Evolutionary conservation across 2,888 invertebrate species (phyloP), one percentile per base, ranked within the genome.

Genomic region (Strigamia crassipes): DNA sequence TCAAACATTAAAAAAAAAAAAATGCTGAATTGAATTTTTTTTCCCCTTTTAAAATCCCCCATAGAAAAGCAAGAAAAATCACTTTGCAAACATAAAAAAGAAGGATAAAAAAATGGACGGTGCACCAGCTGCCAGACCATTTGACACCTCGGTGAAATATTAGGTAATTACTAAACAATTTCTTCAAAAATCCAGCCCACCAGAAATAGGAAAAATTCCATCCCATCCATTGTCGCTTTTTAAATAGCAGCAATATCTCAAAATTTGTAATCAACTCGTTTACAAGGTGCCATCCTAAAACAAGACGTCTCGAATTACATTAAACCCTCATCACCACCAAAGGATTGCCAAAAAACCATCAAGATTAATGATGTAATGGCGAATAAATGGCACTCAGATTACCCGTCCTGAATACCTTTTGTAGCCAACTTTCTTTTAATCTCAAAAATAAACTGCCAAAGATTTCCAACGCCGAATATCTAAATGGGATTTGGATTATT

Each of bases 241-340:
- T 41, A 34, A 78, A 78, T 34, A 78, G 78, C 3, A 1, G 78
- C 41, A 41, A 78, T 78, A 78, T 78, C 38, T 78, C 34, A 78
- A 38, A 78, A 4, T 27, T 78, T n/a, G 78, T 23, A 18, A 38
- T 38, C 41, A 78, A 38, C 34, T 78, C 78, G 78, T 78, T 38
- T 78, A 78, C 78, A 78, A 41, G 21, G 34, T 79, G 79, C 13
- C 41, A 79, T 79, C 46, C 56, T 56, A 56, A 56, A 56, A 56
- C 56, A 56, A 56, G 56, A 56, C 56, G 56, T n/a, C 56, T 56
- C 56, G 10, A 56, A 56, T 56, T 56, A 56, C 56, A 56, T 18
- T 18, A 56, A 56, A 56, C 56, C 56, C 56, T 56, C 56, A 56
- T 56, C 56, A 56, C 18, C 56, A 56, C 56, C 9, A 56, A n/a